These are phyloP conservation scores for Drosophila rufa DNA, from an alignment of 1,140 invertebrate genomes.

Conservation along the genomic window DNA sequence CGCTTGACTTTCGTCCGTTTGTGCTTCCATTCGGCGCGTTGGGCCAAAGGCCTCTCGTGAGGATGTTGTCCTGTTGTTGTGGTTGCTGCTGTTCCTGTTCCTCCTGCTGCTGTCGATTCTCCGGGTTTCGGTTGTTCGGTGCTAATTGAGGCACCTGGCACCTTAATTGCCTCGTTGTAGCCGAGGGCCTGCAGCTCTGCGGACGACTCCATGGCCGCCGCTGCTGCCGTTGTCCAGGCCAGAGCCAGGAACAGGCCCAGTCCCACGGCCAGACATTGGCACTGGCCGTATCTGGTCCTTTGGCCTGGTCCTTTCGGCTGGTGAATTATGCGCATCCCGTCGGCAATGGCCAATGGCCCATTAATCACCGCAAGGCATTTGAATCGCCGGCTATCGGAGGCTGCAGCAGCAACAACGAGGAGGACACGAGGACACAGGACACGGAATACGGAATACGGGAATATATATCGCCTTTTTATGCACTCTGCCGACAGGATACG, in stretches of 20 bases:
- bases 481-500: slow-evolving; percentile 68
- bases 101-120: background rate
- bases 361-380: slow-evolving; percentile 79
- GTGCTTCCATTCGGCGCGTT: slow-evolving; percentile 59
- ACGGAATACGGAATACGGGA: slow-evolving; percentile 24
- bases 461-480: slow-evolving; percentile 73
- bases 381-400: slow-evolving; percentile 55
- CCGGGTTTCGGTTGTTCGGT: background rate
- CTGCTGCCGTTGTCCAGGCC: slow-evolving; percentile 47
- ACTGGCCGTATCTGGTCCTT: slow-evolving; percentile 52
- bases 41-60: slow-evolving; percentile 15
- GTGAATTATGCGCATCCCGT: slow-evolving; percentile 79
- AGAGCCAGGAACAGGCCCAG: slow-evolving; percentile 39
- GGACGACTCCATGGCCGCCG: slow-evolving; percentile 66
- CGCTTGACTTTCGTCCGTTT: slow-evolving; percentile 75
- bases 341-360: slow-evolving; percentile 75
- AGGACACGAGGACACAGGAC: slow-evolving; percentile 4
- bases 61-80: slow-evolving; percentile 5
- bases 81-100: slow-evolving; percentile 2
- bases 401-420: slow-evolving; percentile 38
- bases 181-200: slow-evolving; percentile 56
- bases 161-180: slow-evolving; percentile 40
- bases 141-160: slow-evolving; percentile 44
- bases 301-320: slow-evolving; percentile 8
- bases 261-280: slow-evolving; percentile 44